phyloP scores from a whole-genome alignment of 2,113 vertebrate species.

The Ptyas mucosa region DNA sequence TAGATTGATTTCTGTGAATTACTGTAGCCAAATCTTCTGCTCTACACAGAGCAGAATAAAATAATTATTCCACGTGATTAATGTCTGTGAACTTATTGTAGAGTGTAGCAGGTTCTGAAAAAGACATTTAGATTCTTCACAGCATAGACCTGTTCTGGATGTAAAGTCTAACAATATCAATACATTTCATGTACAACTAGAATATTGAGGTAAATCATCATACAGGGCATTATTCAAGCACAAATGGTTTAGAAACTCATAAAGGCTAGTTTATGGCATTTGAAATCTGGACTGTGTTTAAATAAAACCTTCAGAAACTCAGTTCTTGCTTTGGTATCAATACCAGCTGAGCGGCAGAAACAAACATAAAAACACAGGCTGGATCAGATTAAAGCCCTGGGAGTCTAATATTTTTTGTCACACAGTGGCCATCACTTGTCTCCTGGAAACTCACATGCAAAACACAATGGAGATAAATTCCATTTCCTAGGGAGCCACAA shows the following conservation, averaged over 20 bases:
- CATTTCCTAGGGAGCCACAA: neutral
- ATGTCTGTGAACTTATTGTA: neutral
- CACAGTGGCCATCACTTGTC: no score
- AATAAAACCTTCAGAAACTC: neutral
- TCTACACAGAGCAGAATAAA: neutral
- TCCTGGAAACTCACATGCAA: neutral
- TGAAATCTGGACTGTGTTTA: neutral
- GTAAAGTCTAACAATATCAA: neutral
- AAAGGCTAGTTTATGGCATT: neutral
- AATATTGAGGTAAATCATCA: neutral
- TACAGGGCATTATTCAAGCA: neutral
- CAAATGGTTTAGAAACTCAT: neutral
- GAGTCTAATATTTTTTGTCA: neutral
- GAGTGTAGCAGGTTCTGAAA: neutral
- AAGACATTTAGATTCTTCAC: neutral
- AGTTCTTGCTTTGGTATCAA: neutral
- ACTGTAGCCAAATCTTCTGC: neutral
- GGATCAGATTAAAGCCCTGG: neutral
- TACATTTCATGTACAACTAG: neutral
- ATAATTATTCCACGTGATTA: neutral
- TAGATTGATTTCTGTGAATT: neutral
- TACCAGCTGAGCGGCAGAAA: neutral
- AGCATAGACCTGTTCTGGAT: neutral
- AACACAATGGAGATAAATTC: neutral
- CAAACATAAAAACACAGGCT: neutral